These are phyloP conservation scores for Megamerina dolium DNA, from an alignment of 2,888 invertebrate genomes.

Conservation along the genomic window DNA sequence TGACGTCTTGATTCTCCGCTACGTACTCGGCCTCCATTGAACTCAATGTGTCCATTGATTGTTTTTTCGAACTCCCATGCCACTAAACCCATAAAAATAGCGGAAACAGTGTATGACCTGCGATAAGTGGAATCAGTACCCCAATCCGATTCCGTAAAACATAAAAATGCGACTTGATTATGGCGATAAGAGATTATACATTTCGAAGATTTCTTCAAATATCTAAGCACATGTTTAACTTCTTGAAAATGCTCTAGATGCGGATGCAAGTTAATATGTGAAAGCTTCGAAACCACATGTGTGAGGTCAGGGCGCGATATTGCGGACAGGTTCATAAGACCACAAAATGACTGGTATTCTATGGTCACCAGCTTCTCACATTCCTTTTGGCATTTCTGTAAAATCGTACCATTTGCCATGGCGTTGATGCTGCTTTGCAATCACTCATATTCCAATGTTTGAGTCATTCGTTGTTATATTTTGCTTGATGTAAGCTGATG, in stretches of 20 bases:
- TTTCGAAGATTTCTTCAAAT: conserved; percentile 14
- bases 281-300: conserved; percentile 12
- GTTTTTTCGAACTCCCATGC: conserved; percentile 20
- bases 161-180: conserved; percentile 14
- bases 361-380: neutral
- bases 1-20: conserved; percentile 14
- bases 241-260: conserved; percentile 14
- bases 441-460: too few relatives aligned
- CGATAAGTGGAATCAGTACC: conserved; percentile 13
- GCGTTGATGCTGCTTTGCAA: conserved; percentile 11
- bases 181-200: too few relatives aligned
- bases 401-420: conserved; percentile 14
- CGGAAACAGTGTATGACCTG: conserved; percentile 14
- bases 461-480: too few relatives aligned
- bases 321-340: conserved; percentile 15
- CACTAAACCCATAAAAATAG: conserved; percentile 16
- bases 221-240: too few relatives aligned
- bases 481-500: too few relatives aligned
- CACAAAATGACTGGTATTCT: conserved; percentile 15
- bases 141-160: conserved; percentile 21
- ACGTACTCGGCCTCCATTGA: conserved; percentile 20
- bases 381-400: conserved; percentile 8
- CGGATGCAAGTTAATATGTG: conserved; percentile 12
- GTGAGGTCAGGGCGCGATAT: too few relatives aligned
- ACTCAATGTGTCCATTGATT: too few relatives aligned